Evolutionary conservation across 2,888 invertebrate genomes (phyloP).

Genomic region (Watsonalla cultraria): DNA sequence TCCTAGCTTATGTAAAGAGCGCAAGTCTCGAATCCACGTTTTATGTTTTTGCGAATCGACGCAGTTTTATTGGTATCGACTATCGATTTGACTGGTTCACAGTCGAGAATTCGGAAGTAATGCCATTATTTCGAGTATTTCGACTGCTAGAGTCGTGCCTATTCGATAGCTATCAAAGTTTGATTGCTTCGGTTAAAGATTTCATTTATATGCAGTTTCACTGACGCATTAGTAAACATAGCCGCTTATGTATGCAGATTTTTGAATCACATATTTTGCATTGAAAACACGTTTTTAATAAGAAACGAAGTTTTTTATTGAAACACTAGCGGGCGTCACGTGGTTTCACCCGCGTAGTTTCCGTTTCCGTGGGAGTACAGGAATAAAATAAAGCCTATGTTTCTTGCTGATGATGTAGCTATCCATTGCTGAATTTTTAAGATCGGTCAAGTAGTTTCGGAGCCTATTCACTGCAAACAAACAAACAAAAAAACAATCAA

Average conservation of each 20-base stretch:
- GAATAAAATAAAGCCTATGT: too few species aligned
- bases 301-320: too few species aligned
- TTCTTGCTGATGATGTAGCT: too few species aligned
- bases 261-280: too few species aligned
- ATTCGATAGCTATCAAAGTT: constrained; percentile 67
- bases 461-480: too few species aligned
- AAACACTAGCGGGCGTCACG: too few species aligned
- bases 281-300: too few species aligned
- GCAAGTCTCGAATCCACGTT: constrained; percentile 72
- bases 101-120: constrained; percentile 69
- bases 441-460: too few species aligned
- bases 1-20: constrained; percentile 70
- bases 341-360: too few species aligned
- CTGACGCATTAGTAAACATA: constrained; percentile 26
- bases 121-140: constrained; percentile 62
- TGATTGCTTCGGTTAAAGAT: constrained; percentile 55
- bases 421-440: too few species aligned
- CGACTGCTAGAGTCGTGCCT: constrained; percentile 56
- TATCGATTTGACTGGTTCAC: constrained; percentile 65
- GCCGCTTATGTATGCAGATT: not conserved
- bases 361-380: too few species aligned
- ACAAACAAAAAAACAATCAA: too few species aligned
- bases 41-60: constrained; percentile 77
- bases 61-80: constrained; percentile 73
- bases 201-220: constrained; percentile 51